Evolutionary conservation across 2,888 invertebrate species (phyloP).

Genomic region (Orthosia gracilis): DNA sequence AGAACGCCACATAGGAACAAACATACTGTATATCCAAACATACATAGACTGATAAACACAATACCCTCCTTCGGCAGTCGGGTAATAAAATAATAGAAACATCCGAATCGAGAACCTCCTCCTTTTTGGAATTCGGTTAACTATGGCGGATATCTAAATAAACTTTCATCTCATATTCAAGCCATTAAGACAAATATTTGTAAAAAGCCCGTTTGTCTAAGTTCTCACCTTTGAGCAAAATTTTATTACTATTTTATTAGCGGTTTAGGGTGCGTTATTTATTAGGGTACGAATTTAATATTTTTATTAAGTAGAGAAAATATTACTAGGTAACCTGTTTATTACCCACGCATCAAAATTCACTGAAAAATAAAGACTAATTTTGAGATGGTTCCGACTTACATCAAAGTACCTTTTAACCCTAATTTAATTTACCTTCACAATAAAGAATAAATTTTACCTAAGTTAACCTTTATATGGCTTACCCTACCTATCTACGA

Average conservation of each 20-base stretch:
- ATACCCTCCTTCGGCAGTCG: no score
- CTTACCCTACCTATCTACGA: neutral
- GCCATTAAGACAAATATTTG: no score
- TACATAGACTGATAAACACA: no score
- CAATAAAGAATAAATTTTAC: neutral
- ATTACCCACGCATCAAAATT: neutral
- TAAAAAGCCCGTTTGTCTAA: no score
- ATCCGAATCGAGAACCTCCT: no score
- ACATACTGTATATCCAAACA: no score
- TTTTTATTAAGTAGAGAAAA: neutral
- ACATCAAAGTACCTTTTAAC: neutral
- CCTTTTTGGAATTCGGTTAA: no score
- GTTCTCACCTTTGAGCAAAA: neutral
- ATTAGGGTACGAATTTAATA: neutral
- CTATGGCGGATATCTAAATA: no score
- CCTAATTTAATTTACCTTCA: neutral
- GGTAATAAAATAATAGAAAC: no score
- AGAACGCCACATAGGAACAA: no score
- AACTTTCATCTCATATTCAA: no score
- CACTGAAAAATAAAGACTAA: neutral
- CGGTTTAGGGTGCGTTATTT: neutral
- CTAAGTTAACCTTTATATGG: neutral
- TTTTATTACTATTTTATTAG: neutral
- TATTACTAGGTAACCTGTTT: neutral
- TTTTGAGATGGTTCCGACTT: neutral